These are phyloP conservation scores for Andrena marginata DNA, from an alignment of 2,888 invertebrate genomes.

Conservation along the genomic window DNA sequence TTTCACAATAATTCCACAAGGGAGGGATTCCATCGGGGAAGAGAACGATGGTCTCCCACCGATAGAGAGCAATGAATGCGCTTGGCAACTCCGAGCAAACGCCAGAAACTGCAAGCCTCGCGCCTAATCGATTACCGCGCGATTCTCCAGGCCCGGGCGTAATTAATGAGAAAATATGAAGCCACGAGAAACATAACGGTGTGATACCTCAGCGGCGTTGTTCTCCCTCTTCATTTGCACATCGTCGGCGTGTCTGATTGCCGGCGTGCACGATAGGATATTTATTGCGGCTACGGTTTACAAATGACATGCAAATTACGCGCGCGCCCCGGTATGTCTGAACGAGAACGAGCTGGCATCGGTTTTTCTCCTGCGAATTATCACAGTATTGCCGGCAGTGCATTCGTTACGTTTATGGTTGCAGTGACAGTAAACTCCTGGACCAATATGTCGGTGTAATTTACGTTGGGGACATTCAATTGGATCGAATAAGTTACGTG, in stretches of 20 bases:
- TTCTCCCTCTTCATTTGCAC: slow-evolving; percentile 56
- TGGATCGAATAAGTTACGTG: not conserved
- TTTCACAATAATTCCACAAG: not conserved
- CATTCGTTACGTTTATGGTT: slow-evolving; percentile 36
- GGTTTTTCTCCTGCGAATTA: slow-evolving; percentile 27
- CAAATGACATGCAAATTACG: slow-evolving; percentile 67
- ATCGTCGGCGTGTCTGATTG: slow-evolving; percentile 59
- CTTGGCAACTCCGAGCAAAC: not conserved
- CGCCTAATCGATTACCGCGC: slow-evolving; percentile 47
- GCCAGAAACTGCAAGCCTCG: not conserved
- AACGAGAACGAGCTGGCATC: slow-evolving; percentile 19
- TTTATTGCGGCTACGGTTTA: slow-evolving; percentile 66
- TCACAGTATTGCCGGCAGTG: slow-evolving; percentile 15
- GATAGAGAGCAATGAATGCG: not conserved
- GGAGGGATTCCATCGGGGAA: not conserved
- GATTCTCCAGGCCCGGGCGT: slow-evolving; percentile 4
- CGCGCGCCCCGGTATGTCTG: slow-evolving; percentile 11
- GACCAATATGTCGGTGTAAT: slow-evolving; percentile 3
- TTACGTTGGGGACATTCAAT: slow-evolving; percentile 24
- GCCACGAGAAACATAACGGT: not conserved
- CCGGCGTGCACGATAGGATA: slow-evolving; percentile 67
- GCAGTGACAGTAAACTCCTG: slow-evolving; percentile 2
- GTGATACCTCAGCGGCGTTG: slow-evolving; percentile 22
- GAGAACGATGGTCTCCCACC: not conserved
- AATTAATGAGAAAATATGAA: slow-evolving; percentile 57